Base-by-base conservation (phyloP, 2,888 invertebrate species). In the Galeruca laticollis region DNA sequence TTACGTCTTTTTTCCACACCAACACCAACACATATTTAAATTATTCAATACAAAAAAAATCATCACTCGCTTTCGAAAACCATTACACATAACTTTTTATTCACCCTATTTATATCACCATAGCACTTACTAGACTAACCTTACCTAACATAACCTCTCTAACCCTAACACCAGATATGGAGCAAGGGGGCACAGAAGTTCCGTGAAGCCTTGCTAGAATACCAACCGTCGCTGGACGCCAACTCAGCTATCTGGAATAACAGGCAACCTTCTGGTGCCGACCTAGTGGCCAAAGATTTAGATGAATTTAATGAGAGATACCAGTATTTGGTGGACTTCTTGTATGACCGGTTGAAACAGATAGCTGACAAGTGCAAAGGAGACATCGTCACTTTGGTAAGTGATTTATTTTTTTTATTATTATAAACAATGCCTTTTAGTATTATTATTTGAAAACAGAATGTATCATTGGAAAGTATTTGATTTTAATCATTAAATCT, bases 111-210 rank as follows among this genome's bases (percentile, higher is more conserved):
- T 57, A 63, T 43, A 63, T 63, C 61, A 62, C 75, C 69, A 69
- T 60, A 57, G 71, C 73, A 70, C 71, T 71, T 56, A 74, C 73
- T 72, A 68, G 78, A 86, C 87, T 86, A 77, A 76, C 83, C 84
- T 84, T 83, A 84, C 83, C 52, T 62, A 70, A 82, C 86, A 85
- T 87, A 84, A 88, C 86, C 85, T 70, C 65, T 84, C 84, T 84
- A 84, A 84, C 84, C 84, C 78, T 84, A 84, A 84, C 84, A 84
- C 78, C 91, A 96, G 95, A 94, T 94, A 84, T 94, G 94, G 89
- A 93, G 94, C 85, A 91, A 93, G 84, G 90, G 94, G 82, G 92
- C 95, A 84, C 92, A 93, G 86, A 91, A 93, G 76, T 97, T 94
- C 88, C 89, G 91, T 74, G 95, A 95, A 81, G 90, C 90, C 86